These are phyloP conservation scores for Sycobia sp. DNA, from an alignment of 1,140 invertebrate species.

Conservation along the genomic window DNA sequence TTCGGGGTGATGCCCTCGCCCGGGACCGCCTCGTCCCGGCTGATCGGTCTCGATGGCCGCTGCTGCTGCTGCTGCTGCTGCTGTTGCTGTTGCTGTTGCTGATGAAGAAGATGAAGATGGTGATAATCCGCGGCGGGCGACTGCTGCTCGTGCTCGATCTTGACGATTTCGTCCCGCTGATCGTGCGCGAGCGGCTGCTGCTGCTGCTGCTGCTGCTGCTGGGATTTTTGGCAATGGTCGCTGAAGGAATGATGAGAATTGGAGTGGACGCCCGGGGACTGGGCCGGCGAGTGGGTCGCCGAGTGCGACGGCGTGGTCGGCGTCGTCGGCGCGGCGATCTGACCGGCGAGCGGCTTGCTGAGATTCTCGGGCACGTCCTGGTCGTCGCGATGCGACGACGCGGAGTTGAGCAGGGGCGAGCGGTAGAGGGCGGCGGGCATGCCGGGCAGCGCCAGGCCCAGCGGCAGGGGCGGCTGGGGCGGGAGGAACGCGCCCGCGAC, in stretches of 20 bases:
- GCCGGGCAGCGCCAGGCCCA: slow-evolving; percentile 52
- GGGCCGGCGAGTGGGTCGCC: slow-evolving; percentile 49
- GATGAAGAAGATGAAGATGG: no score
- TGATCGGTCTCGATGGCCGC: slow-evolving; percentile 54
- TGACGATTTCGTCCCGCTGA: slow-evolving; percentile 31
- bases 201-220: slow-evolving; percentile 39
- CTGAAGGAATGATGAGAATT: slow-evolving; percentile 68
- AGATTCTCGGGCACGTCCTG: slow-evolving; percentile 82
- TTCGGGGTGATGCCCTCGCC: slow-evolving; percentile 67
- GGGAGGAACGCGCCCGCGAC: slow-evolving; percentile 63
- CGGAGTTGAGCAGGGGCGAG: slow-evolving; percentile 47
- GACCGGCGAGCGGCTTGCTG: slow-evolving; percentile 66
- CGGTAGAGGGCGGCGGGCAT: slow-evolving; percentile 56
- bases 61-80: no score
- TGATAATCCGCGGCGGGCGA: background rate
- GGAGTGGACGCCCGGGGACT: slow-evolving; percentile 61
- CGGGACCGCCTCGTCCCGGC: slow-evolving; percentile 55
- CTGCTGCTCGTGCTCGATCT: slow-evolving; percentile 18
- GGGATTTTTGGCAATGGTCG: slow-evolving; percentile 56
- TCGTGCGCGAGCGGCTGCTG: slow-evolving; percentile 37
- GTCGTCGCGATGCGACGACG: slow-evolving; percentile 62
- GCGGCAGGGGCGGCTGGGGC: slow-evolving; percentile 63
- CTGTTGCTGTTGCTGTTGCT: no score
- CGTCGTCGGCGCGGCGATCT: background rate
- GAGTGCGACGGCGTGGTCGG: slow-evolving; percentile 38